These are phyloP conservation scores for Steinernema carpocapsae DNA, from an alignment of 2,888 invertebrate genomes.

Conservation along the genomic window DNA sequence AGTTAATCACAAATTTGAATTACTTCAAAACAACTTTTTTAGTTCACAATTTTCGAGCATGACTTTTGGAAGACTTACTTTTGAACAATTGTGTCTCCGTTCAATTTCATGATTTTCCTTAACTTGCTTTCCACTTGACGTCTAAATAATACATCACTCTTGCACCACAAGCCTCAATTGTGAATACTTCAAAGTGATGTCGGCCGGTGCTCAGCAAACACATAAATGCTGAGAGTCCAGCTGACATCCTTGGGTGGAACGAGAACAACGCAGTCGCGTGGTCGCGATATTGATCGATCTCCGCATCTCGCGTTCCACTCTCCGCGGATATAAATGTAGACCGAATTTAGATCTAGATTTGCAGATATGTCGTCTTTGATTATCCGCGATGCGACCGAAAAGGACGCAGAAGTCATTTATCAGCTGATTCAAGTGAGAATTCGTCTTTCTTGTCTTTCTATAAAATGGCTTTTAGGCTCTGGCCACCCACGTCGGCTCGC, in stretches of 20 bases:
- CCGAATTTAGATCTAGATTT: neutral
- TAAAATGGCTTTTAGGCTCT: neutral
- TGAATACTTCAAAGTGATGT: no score
- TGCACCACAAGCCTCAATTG: no score
- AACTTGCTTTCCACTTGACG: no score
- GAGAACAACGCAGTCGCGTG: neutral
- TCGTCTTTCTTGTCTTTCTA: neutral
- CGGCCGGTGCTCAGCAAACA: no score
- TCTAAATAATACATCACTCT: no score
- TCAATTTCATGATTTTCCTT: no score
- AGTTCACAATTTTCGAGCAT: no score
- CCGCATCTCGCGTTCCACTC: neutral
- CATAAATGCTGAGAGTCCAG: neutral
- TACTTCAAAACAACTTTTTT: no score
- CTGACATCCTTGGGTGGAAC: neutral
- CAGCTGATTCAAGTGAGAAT: neutral
- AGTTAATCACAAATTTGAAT: no score
- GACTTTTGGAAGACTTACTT: no score
- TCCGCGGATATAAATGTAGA: neutral
- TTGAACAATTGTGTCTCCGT: no score
- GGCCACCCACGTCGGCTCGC: neutral
- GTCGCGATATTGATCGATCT: neutral
- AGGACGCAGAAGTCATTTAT: neutral
- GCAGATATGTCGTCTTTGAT: neutral
- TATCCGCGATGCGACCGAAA: slow-evolving; percentile 8